Evolutionary conservation across 2,797 vertebrate species (phyloP).

Genomic region (Hirundo rustica): DNA sequence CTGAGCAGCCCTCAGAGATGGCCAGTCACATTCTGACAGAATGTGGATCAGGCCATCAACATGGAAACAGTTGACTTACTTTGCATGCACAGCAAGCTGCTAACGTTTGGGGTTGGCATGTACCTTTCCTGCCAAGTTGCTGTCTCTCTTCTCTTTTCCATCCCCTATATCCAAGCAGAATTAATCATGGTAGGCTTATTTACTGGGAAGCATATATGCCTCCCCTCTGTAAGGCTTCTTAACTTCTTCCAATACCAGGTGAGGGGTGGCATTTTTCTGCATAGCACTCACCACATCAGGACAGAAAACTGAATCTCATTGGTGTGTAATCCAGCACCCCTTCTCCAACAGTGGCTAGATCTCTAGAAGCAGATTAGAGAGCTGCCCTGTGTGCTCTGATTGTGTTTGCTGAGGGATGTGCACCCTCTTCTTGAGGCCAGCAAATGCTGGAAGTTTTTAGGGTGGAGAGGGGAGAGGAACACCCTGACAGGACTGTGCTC

Average conservation of each 20-base stretch:
- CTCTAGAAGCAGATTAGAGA: not conserved
- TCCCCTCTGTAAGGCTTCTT: not conserved
- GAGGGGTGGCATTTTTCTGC: not conserved
- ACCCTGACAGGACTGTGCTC: not conserved
- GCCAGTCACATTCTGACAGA: not conserved
- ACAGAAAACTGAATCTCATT: not conserved
- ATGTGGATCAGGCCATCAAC: not conserved
- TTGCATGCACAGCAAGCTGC: slow-evolving; percentile 55
- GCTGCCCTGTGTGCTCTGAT: not conserved
- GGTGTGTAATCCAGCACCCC: not conserved
- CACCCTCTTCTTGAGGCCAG: not conserved
- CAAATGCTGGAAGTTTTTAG: not conserved
- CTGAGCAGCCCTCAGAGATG: slow-evolving; percentile 3
- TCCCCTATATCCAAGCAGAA: not conserved
- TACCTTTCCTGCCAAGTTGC: slow-evolving; percentile 19
- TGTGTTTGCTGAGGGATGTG: not conserved
- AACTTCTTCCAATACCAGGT: not conserved
- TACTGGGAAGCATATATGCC: not conserved
- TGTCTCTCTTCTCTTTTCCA: slow-evolving; percentile 33
- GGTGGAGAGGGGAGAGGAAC: not conserved
- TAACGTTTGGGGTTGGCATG: slow-evolving; percentile 30
- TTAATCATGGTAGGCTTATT: not conserved
- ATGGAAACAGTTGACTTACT: slow-evolving; percentile 40
- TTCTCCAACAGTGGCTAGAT: not conserved
- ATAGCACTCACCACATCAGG: not conserved